Evolutionary conservation across 2,113 vertebrate species (phyloP).

Genomic region (Theristicus caerulescens): DNA sequence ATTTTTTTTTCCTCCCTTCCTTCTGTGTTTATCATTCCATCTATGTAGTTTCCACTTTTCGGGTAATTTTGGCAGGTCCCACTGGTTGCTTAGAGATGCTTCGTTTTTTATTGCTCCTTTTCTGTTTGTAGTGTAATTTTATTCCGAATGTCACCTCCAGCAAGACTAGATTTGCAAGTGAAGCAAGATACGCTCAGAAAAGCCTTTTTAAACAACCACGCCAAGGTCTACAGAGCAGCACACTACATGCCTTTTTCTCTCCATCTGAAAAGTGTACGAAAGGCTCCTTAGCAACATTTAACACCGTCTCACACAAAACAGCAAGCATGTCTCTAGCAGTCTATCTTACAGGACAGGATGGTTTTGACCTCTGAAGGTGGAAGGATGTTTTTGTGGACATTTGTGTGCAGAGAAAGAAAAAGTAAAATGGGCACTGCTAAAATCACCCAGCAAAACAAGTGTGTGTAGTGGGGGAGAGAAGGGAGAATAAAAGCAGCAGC

Average conservation of each 20-base stretch:
- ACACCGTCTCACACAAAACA: not conserved
- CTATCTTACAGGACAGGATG: not conserved
- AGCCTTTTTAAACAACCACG: not conserved
- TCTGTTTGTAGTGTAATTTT: not conserved
- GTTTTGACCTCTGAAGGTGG: not conserved
- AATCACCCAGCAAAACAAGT: not conserved
- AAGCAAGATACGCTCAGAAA: not conserved
- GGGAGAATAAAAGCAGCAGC: not conserved
- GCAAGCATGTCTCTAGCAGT: not conserved
- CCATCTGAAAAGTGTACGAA: not conserved
- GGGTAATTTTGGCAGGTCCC: not conserved
- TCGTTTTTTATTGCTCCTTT: not conserved
- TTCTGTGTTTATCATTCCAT: not conserved
- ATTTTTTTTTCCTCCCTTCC: not conserved
- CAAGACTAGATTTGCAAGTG: not conserved
- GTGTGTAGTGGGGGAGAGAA: rapidly evolving
- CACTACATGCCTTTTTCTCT: not conserved
- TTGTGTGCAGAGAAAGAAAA: not conserved
- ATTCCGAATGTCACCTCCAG: slow-evolving; percentile 13
- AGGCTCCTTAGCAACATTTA: not conserved
- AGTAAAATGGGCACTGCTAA: not conserved
- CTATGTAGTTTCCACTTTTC: not conserved
- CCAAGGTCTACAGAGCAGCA: not conserved
- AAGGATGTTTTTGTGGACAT: not conserved
- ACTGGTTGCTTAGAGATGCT: slow-evolving; percentile 20